Base-by-base conservation (phyloP, 2,113 vertebrate genomes). In the human region DNA sequence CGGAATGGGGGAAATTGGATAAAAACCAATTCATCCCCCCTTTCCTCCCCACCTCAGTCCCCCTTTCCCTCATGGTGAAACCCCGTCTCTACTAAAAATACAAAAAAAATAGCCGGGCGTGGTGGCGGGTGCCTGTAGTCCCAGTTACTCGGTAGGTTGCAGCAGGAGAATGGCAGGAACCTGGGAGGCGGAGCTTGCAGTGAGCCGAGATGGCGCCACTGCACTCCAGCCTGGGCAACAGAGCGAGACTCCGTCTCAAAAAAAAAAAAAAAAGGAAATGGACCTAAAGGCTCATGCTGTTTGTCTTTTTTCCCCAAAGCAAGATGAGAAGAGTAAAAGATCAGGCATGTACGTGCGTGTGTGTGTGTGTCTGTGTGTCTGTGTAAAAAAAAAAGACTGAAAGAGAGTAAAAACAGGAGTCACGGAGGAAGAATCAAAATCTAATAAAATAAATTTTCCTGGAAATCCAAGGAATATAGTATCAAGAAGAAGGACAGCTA, bases 41-140 rank as follows among this genome's bases (percentile, higher is more conserved):
- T 68, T 40, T 12, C 35, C 7, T 17, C 3, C 22, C 17, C 0
- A 0, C 52, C 27, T 27, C 40, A 1, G 1, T 3, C 8, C 16
- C 43, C 14, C 18, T 23, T 25, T 23, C 35, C 68, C 27, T 64
- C 92, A 45, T 45, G 45, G 45, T 45, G 45, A 45, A 45, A 45
- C 45, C 45, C 45, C 45, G 45, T 45, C 45, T 45, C 45, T 45
- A 45, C 7, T 45, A 45, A 45, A 45, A 45, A 45, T 45, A 45
- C 45, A 45, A 45, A 45, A 45, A 45, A 45, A 9, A 8, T 45
- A 45, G 45, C 45, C 8, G 45, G 45, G 45, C 45, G 8, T 8
- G 45, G 45, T 45, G 45, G 45, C 45, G 1, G 45, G 45, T 45
- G 45, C 45, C 45, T 45, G 45, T 45, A 45, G 45, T 45, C 1